These are phyloP conservation scores for Furcula furcula DNA, from an alignment of 2,888 invertebrate genomes.

Conservation along the genomic window DNA sequence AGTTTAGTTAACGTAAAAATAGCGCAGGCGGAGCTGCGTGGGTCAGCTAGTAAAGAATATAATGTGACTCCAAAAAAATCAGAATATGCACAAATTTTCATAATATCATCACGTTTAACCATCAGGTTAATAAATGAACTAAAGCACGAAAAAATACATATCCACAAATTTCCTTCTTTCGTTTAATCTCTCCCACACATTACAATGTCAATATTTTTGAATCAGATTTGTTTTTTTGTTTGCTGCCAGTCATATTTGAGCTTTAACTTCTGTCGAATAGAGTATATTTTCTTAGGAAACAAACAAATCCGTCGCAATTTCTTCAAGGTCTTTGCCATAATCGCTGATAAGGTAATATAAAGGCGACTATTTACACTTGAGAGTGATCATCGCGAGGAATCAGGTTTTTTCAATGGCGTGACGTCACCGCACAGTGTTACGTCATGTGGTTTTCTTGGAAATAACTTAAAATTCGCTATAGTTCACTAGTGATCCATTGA, in stretches of 20 bases:
- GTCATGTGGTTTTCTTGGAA: constrained; percentile 13
- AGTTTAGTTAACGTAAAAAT: no score
- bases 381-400: constrained; percentile 4
- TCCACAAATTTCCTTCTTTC: no score
- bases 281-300: no score
- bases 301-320: neutral
- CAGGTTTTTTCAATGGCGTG: constrained; percentile 10
- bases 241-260: neutral
- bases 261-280: neutral
- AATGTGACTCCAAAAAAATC: no score
- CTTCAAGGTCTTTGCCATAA: constrained; percentile 26
- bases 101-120: no score
- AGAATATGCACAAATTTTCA: no score
- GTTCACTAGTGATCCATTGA: constrained; percentile 3
- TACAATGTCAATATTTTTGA: constrained; percentile 22
- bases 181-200: no score
- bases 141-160: no score
- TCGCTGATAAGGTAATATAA: constrained; percentile 21
- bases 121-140: no score
- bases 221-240: constrained; percentile 8
- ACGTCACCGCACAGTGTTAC: constrained; percentile 12
- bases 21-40: no score
- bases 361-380: constrained; percentile 21
- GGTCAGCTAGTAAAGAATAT: no score
- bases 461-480: neutral